These are phyloP conservation scores for Panulirus ornatus DNA, from an alignment of 1,140 invertebrate genomes.

Conservation along the genomic window DNA sequence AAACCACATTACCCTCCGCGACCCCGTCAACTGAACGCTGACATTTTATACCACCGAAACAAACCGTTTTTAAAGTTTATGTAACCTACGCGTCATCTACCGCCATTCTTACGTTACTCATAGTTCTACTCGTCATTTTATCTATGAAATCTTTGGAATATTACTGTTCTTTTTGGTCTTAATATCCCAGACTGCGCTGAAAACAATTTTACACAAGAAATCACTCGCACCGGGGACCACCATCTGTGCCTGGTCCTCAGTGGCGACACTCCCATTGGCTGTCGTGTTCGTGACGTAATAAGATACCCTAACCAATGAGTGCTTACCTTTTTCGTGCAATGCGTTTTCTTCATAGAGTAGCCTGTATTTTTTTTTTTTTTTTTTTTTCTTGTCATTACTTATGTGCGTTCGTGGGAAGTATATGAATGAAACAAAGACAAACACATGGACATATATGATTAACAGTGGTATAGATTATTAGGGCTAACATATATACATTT, in stretches of 20 bases:
- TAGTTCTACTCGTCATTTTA: neutral
- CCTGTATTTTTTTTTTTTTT: too few species aligned
- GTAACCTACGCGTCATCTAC: neutral
- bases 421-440: neutral
- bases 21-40: constrained; percentile 32
- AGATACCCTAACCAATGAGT: constrained; percentile 12
- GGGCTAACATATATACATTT: neutral
- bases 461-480: neutral
- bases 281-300: constrained; percentile 33
- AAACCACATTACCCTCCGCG: constrained; percentile 39
- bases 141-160: neutral
- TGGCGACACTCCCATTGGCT: constrained; percentile 44
- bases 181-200: neutral
- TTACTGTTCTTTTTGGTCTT: neutral
- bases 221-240: constrained; percentile 47
- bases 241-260: constrained; percentile 43
- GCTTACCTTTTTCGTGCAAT: neutral
- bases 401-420: neutral
- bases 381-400: neutral
- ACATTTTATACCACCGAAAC: too few species aligned
- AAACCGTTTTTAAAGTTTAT: too few species aligned
- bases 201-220: constrained; percentile 60
- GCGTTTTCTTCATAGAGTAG: too few species aligned
- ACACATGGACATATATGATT: neutral
- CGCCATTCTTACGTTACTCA: neutral